Evolutionary conservation across 1,140 invertebrate genomes (phyloP).

Genomic region (Liolophura sinensis): DNA sequence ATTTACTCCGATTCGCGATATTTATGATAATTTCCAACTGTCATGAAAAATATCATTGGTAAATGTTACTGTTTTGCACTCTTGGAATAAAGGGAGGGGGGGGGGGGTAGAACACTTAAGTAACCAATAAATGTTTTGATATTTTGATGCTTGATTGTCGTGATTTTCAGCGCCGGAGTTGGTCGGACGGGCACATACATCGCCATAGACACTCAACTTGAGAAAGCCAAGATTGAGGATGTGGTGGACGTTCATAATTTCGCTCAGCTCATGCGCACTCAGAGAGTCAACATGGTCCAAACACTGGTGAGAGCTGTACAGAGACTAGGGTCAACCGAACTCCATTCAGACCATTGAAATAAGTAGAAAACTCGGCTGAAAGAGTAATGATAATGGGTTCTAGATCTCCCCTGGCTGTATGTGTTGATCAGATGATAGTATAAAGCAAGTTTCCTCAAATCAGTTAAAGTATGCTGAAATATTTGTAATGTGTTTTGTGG

Average conservation of each 20-base stretch:
- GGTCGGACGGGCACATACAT: conserved; percentile 60
- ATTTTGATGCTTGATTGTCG: neutral
- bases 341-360: neutral
- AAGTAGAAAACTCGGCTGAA: neutral
- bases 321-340: neutral
- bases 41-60: too few species aligned
- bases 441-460: too few species aligned
- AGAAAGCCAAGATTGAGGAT: conserved; percentile 45
- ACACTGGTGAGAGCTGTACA: conserved; percentile 47
- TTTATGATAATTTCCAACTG: neutral
- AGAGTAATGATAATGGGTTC: neutral
- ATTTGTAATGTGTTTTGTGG: too few species aligned
- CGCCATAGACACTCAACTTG: conserved; percentile 53
- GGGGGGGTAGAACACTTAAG: conserved; percentile 3
- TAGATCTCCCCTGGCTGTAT: neutral
- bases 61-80: too few species aligned
- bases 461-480: too few species aligned
- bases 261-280: conserved; percentile 53
- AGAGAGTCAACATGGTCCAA: conserved; percentile 59
- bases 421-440: neutral
- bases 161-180: conserved; percentile 55
- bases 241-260: conserved; percentile 54
- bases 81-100: conserved; percentile 8
- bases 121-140: neutral
- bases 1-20: neutral